Conservation (phyloP, 2,888 invertebrate genomes). For the Notocelia uddmanniana region DNA sequence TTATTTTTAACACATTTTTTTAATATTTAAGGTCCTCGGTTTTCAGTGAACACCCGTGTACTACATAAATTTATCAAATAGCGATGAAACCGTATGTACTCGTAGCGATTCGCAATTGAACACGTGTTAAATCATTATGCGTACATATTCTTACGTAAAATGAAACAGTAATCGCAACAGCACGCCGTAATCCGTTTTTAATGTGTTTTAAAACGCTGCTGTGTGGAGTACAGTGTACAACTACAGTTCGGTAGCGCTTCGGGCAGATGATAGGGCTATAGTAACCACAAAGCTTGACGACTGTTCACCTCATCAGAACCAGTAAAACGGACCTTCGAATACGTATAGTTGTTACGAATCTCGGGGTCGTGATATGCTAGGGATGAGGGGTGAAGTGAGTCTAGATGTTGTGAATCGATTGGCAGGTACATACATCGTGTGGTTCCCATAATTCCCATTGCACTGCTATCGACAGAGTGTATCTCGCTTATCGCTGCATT, state of each 20-base stretch:
- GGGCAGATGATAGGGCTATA: slow-evolving; percentile 14
- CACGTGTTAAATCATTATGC: slow-evolving; percentile 23
- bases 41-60: background rate
- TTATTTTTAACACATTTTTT: too few relatives aligned
- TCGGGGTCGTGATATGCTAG: background rate
- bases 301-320: background rate
- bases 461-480: slow-evolving; percentile 22
- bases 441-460: slow-evolving; percentile 15
- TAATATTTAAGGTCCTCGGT: background rate
- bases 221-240: background rate
- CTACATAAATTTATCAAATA: background rate
- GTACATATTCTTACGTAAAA: slow-evolving; percentile 37
- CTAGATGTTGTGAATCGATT: background rate
- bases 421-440: slow-evolving; percentile 16
- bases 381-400: background rate
- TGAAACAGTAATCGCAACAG: slow-evolving; percentile 36
- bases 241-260: background rate
- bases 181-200: slow-evolving; percentile 40
- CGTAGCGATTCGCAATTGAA: slow-evolving; percentile 15
- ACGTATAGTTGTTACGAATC: background rate
- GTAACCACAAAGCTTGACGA: background rate
- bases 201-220: slow-evolving; percentile 42
- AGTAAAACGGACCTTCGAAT: background rate
- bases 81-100: slow-evolving; percentile 6
- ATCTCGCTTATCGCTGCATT: slow-evolving; percentile 29